A percentile compares a stretch with the other conserved stretches of the same genome.
phyloP scores from a whole-genome alignment of 2,888 invertebrate genomes.

The Nebria brevicollis region DNA sequence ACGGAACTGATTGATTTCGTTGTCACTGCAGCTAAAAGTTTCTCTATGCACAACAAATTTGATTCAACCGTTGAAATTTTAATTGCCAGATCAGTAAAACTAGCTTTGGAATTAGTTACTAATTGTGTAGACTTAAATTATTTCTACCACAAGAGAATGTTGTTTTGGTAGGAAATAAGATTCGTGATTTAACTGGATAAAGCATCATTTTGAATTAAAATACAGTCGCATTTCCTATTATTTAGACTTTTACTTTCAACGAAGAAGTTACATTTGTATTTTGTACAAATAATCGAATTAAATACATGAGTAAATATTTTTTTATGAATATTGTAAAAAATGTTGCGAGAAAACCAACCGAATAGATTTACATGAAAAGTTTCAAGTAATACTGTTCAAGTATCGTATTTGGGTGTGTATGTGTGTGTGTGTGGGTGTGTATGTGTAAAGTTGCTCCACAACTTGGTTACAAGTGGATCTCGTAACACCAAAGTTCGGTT shows the following conservation, averaged over 20 bases:
- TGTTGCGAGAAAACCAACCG: background rate
- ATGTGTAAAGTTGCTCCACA: background rate
- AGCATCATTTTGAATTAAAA: no score
- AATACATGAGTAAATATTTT: no score
- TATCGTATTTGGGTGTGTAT: background rate
- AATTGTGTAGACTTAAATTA: background rate
- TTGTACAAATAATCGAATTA: no score
- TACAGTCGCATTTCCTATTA: no score
- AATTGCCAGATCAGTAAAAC: slow-evolving; percentile 6
- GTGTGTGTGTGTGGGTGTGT: background rate
- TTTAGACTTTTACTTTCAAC: no score
- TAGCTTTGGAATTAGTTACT: background rate
- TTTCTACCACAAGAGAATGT: background rate
- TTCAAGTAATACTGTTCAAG: background rate
- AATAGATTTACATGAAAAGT: background rate
- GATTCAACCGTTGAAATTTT: slow-evolving; percentile 14
- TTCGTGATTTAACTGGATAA: background rate
- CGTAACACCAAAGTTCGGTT: background rate
- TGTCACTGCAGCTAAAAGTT: background rate
- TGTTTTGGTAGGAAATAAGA: background rate
- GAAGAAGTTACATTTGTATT: no score
- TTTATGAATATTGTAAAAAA: background rate
- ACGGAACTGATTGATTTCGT: slow-evolving; percentile 4
- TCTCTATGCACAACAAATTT: slow-evolving; percentile 10
- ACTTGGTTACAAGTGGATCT: background rate